Percentiles rank a stretch among this genome's conserved stretches.
These are phyloP conservation scores for Dynastes tityus DNA, from an alignment of 2,888 invertebrate species.

Conservation along the genomic window DNA sequence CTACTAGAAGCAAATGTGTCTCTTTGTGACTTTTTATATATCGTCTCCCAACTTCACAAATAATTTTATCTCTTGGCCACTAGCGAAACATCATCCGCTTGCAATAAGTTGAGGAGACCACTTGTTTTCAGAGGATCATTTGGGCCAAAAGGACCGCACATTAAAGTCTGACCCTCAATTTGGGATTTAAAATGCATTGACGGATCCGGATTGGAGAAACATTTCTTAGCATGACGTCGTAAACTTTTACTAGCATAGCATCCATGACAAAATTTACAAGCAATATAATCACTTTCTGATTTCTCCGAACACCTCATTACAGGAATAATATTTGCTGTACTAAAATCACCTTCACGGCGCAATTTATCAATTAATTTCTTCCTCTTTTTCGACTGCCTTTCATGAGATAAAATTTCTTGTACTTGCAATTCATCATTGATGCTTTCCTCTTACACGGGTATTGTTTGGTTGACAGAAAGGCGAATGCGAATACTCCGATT, in stretches of 20 bases:
- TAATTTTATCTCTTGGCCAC: conserved; percentile 56
- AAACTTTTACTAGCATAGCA: conserved; percentile 51
- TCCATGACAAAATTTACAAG: conserved; percentile 51
- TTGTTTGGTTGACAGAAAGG: too few species aligned
- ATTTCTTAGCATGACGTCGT: conserved; percentile 51
- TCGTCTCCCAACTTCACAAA: conserved; percentile 54
- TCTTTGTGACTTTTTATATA: conserved; percentile 52
- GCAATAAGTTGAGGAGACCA: conserved; percentile 48
- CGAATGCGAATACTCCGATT: too few species aligned
- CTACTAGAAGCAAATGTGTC: conserved; percentile 53
- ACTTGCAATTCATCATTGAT: background rate
- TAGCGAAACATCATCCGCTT: conserved; percentile 43
- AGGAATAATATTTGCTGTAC: background rate
- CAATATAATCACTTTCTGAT: conserved; percentile 32
- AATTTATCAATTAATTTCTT: conserved; percentile 53
- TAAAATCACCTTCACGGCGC: conserved; percentile 50
- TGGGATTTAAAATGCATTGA: conserved; percentile 36
- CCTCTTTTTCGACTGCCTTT: conserved; percentile 44
- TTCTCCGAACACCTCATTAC: conserved; percentile 37
- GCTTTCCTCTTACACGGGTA: too few species aligned
- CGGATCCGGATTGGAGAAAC: conserved; percentile 50
- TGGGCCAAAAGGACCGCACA: background rate
- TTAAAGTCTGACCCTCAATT: background rate
- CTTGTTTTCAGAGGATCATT: conserved; percentile 52
- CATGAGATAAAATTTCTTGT: background rate